phyloP scores from a whole-genome alignment of 2,797 vertebrate genomes.

The Lemur catta region DNA sequence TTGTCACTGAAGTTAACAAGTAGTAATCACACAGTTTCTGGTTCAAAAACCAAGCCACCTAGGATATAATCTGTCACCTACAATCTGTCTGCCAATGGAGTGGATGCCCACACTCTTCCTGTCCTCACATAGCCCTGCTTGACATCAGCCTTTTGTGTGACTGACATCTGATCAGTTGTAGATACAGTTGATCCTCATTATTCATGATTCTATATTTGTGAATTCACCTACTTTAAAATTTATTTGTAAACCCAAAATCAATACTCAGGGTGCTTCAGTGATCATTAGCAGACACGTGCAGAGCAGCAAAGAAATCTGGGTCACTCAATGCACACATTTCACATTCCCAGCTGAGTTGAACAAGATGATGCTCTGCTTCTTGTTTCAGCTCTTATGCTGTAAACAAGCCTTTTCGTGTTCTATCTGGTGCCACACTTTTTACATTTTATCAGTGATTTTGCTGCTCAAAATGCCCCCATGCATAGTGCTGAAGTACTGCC shows the following conservation, averaged over 20 bases:
- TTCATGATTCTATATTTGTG: background rate
- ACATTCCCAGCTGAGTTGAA: background rate
- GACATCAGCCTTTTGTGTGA: background rate
- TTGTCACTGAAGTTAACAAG: background rate
- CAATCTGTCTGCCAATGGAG: background rate
- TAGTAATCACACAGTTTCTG: background rate
- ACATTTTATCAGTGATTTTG: background rate
- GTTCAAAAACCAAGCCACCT: background rate
- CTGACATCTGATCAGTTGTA: background rate
- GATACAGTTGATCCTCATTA: background rate
- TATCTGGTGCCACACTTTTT: background rate
- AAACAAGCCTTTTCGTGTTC: background rate
- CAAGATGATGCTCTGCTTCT: background rate
- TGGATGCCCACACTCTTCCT: background rate
- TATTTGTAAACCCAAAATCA: background rate
- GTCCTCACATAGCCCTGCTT: background rate
- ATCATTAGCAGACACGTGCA: background rate
- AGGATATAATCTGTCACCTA: background rate
- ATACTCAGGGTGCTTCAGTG: background rate
- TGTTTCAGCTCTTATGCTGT: background rate
- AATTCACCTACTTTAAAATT: background rate
- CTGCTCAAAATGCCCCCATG: background rate
- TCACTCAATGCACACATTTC: background rate
- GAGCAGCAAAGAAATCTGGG: background rate
- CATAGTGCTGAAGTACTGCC: background rate